Evolutionary conservation across 2,888 invertebrate genomes (phyloP).

Genomic region (Tenthredo mesomela): DNA sequence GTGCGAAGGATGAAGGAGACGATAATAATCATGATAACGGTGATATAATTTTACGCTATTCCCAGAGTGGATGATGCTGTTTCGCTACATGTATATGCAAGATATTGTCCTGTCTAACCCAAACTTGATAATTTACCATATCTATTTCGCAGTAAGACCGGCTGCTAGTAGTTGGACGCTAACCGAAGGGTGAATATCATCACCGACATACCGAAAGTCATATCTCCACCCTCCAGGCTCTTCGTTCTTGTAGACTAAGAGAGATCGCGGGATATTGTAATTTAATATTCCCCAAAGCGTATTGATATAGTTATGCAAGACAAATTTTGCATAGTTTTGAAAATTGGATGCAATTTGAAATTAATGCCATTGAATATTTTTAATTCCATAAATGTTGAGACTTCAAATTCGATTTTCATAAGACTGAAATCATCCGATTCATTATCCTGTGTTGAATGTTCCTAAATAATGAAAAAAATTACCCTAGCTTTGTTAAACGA

Average conservation of each 20-base stretch:
- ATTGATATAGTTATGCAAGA: neutral
- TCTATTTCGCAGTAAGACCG: neutral
- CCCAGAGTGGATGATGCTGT: neutral
- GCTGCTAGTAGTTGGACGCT: neutral
- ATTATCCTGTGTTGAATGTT: neutral
- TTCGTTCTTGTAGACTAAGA: neutral
- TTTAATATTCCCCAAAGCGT: neutral
- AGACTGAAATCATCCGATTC: neutral
- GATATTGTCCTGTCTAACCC: conserved; percentile 17
- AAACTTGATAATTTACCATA: conserved; percentile 26
- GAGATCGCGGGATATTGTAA: neutral
- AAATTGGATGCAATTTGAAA: neutral
- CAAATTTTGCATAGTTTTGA: neutral
- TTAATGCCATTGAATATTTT: neutral
- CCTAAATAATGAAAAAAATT: neutral
- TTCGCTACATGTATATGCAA: neutral
- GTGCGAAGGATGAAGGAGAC: neutral
- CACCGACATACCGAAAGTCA: neutral
- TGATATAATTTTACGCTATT: neutral
- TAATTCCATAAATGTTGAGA: neutral
- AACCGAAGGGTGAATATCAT: conserved; percentile 29
- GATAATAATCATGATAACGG: neutral
- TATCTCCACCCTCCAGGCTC: neutral
- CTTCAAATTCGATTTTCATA: neutral
- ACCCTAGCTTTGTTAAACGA: neutral